A percentile compares a stretch with the other conserved stretches of the same genome.
Conservation (phyloP, 2,113 vertebrate species). For the Tylochromis polylepis region DNA sequence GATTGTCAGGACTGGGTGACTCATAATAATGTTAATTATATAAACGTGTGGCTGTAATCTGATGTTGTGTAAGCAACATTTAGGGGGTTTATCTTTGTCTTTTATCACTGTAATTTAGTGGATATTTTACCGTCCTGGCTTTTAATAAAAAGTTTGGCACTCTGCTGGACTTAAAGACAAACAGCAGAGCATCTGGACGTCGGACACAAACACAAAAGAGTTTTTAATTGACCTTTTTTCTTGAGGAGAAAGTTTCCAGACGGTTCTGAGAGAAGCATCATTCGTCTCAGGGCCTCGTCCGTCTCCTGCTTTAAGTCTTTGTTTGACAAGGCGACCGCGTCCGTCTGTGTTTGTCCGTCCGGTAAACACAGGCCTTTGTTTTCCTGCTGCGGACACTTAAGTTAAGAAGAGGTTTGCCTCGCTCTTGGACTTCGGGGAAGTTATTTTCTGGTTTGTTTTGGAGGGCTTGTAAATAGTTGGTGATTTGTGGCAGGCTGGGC, state of each 20-base stretch:
- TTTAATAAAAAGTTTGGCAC: background rate
- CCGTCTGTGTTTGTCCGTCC: constrained; percentile 52
- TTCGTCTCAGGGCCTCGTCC: background rate
- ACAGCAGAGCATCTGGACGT: background rate
- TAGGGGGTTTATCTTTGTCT: background rate
- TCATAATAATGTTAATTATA: background rate
- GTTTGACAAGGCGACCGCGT: constrained; percentile 25
- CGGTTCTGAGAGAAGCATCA: background rate
- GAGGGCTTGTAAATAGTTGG: constrained; percentile 43
- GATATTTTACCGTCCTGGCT: background rate
- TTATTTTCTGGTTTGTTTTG: constrained; percentile 47
- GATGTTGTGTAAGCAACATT: background rate
- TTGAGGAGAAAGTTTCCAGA: constrained; percentile 23
- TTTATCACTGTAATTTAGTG: background rate
- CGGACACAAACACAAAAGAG: background rate
- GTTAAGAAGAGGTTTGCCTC: constrained; percentile 24
- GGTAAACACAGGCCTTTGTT: constrained; percentile 53
- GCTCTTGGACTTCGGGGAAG: constrained; percentile 28
- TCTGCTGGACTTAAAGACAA: fast-evolving
- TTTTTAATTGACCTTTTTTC: background rate
- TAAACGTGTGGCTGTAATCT: background rate
- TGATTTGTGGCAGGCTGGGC: constrained; percentile 44
- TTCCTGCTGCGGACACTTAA: constrained; percentile 29
- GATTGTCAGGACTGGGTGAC: fast-evolving
- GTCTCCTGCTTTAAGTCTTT: constrained; percentile 12